Percentiles rank a stretch among this genome's conserved stretches.
phyloP scores from a whole-genome alignment of 1,140 invertebrate species.

The Phthorimaea operculella region DNA sequence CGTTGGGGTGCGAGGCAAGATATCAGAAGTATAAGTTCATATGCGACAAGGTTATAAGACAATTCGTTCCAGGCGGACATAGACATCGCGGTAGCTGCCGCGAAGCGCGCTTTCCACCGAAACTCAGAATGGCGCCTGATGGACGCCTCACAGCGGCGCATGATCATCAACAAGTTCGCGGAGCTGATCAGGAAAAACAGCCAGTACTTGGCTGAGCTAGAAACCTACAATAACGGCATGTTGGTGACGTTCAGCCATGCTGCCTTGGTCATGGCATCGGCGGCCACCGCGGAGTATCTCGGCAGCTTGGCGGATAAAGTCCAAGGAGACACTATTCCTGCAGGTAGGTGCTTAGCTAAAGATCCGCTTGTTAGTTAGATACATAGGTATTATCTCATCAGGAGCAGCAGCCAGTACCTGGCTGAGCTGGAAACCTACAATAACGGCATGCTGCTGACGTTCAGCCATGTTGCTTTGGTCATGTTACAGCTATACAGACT shows the following conservation, averaged over 20 bases:
- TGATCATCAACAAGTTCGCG: conserved; percentile 79
- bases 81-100: conserved; percentile 80
- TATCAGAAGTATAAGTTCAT: too few relatives aligned
- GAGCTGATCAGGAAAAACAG: conserved; percentile 80
- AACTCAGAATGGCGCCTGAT: conserved; percentile 84
- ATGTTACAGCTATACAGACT: too few relatives aligned
- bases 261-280: conserved; percentile 75
- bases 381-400: too few relatives aligned
- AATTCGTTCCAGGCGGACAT: conserved; percentile 46
- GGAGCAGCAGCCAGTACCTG: conserved; percentile 77
- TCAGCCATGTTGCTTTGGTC: conserved; percentile 60
- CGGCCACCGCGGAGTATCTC: conserved; percentile 82
- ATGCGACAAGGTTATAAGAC: too few relatives aligned
- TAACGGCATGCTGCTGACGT: conserved; percentile 86
- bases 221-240: conserved; percentile 92
- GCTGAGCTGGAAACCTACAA: conserved; percentile 84
- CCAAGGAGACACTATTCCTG: conserved; percentile 88
- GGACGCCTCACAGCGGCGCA: conserved; percentile 85
- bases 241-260: conserved; percentile 67
- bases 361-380: too few relatives aligned
- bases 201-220: conserved; percentile 77
- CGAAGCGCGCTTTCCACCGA: conserved; percentile 74
- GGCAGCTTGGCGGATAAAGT: conserved; percentile 94
- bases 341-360: too few relatives aligned
- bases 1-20: too few relatives aligned